A percentile compares a stretch with the other conserved stretches of the same genome.
These are phyloP conservation scores for Physella acuta DNA, from an alignment of 1,140 invertebrate species.

Conservation along the genomic window DNA sequence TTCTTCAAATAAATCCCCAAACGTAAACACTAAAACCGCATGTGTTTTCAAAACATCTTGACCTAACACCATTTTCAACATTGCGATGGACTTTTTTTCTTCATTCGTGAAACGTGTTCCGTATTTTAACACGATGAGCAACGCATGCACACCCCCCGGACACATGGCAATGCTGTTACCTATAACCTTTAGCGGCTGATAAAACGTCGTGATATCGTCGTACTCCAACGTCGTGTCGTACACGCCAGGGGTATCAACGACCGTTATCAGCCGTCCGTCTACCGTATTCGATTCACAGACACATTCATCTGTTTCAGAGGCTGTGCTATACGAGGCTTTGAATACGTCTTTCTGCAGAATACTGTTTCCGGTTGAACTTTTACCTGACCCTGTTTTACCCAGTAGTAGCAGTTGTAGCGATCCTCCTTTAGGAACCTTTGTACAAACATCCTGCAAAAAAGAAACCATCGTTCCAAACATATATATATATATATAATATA, in stretches of 20 bases:
- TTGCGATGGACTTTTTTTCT: slow-evolving; percentile 18
- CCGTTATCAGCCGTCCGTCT: not conserved
- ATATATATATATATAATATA: too few species aligned
- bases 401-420: not conserved
- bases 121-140: slow-evolving; percentile 15
- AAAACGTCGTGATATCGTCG: not conserved
- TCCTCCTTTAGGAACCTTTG: too few species aligned
- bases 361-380: slow-evolving; percentile 13
- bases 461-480: too few species aligned
- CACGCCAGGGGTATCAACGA: not conserved
- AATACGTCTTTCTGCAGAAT: not conserved
- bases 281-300: not conserved
- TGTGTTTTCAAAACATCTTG: slow-evolving; percentile 20
- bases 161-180: slow-evolving; percentile 9
- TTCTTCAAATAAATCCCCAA: slow-evolving; percentile 15
- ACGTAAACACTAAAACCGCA: slow-evolving; percentile 17
- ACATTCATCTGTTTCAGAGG: not conserved
- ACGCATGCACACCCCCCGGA: slow-evolving; percentile 15
- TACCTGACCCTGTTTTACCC: not conserved
- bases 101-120: slow-evolving; percentile 17
- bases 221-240: too few species aligned
- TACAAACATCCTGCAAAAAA: too few species aligned
- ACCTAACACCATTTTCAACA: slow-evolving; percentile 20
- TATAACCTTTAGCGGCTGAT: slow-evolving; percentile 1
- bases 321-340: not conserved